Conservation (phyloP, 2,797 vertebrate species). For the Phalanger gymnotis region DNA sequence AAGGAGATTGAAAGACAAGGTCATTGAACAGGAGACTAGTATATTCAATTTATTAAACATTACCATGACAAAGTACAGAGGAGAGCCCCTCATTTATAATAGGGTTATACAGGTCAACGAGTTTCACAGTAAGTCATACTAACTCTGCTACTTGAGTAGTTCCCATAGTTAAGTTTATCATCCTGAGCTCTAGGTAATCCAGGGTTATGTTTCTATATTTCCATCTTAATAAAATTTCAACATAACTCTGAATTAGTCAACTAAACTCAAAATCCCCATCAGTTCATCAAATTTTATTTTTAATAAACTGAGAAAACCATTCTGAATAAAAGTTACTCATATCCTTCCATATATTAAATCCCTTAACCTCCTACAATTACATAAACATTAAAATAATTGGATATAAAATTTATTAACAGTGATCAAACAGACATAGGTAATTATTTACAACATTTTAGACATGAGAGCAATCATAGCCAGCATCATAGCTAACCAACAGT, state of each 20-base stretch:
- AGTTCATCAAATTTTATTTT: background rate
- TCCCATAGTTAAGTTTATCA: background rate
- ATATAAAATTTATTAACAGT: background rate
- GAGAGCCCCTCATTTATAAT: background rate
- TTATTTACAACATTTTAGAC: background rate
- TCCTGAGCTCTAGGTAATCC: background rate
- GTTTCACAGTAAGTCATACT: background rate
- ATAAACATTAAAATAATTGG: background rate
- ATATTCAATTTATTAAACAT: background rate
- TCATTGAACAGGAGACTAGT: background rate
- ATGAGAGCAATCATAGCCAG: background rate
- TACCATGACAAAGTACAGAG: background rate
- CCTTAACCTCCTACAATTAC: background rate
- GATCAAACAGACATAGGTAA: background rate
- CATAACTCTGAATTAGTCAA: background rate
- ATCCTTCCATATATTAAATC: background rate
- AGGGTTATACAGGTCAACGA: background rate
- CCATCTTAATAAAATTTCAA: background rate
- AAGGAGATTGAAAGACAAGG: background rate
- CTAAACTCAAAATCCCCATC: background rate
- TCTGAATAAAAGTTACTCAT: background rate
- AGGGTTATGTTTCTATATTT: background rate
- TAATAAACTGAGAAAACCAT: background rate
- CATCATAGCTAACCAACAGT: background rate
- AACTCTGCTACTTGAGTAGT: background rate